Base-by-base conservation (phyloP, 2,113 vertebrate species). In the Corynorhinus townsendii region DNA sequence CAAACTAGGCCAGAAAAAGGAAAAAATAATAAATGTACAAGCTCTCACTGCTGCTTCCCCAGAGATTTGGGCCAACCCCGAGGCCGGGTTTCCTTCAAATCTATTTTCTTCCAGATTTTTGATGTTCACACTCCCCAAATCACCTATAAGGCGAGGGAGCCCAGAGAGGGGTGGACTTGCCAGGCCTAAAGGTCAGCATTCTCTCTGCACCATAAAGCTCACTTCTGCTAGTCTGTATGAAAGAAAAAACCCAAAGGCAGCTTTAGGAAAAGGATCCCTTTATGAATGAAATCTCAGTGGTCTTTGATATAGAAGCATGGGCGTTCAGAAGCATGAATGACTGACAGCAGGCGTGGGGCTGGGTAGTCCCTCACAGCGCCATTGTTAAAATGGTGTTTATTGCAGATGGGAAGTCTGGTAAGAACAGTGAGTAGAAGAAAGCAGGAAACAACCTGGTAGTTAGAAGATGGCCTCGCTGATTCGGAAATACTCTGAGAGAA, bases 1-100 rank as follows among this genome's bases (percentile, higher is more conserved):
- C 73, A 89, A 96, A 96, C 62, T 75, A 94, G 92, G 96, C 64
- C 92, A 95, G 62, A 62, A 82, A 85, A 88, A 73, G 62, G 30
- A n/a, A 87, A 40, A 81, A 77, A 52, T 80, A 47, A 87, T 47
- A 71, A 89, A 69, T 0, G 0, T 7, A 73, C 47, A 90, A 22
- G 0, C 33, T 47, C n/a, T 33, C 47, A 7, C 26, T 38, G 79
- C 93, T 75, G 38, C 68, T 71, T 90, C 93, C 77, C 47, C 16
- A 3, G 76, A 64, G 93, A 83, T 83, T 5, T 83, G 8, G 73
- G 73, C 76, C n/a, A 52, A 88, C 68, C 47, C 73, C 16, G 38
- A 92, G 82, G 45, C 62, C 20, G 2, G 0, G 19, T 84, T 95
- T 71, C 71, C 82, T 80, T 33, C 19, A 83, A 92, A 87, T 69